Conservation (phyloP, 2,797 vertebrate genomes). For the Clarias platycephalus region DNA sequence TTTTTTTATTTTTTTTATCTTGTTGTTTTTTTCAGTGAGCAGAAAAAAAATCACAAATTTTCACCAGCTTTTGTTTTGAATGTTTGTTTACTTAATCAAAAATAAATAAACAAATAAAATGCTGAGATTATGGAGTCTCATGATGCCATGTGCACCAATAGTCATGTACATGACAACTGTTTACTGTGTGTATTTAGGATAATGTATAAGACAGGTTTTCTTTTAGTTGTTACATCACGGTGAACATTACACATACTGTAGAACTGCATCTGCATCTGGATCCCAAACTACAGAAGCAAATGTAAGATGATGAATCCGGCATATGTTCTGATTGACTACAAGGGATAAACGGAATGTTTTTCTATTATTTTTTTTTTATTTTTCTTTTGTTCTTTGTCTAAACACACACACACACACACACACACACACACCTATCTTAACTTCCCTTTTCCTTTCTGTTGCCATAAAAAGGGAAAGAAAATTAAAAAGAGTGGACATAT, state of each 20-base stretch:
- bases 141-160: no score
- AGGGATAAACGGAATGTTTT: background rate
- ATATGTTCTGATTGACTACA: background rate
- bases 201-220: background rate
- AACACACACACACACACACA: background rate
- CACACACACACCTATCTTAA: slow-evolving; percentile 1
- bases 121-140: background rate
- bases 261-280: background rate
- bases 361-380: background rate
- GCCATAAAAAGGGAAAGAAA: slow-evolving; percentile 69
- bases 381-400: background rate
- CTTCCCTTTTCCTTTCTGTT: slow-evolving; percentile 39
- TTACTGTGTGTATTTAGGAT: background rate
- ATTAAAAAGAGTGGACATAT: slow-evolving; percentile 85
- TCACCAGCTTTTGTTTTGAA: no score
- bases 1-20: no score
- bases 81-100: background rate
- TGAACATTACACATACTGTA: background rate
- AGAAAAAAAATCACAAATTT: no score
- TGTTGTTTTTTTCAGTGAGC: no score
- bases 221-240: background rate
- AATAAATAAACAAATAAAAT: no score
- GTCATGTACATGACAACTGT: background rate
- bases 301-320: background rate
- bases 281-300: background rate